These are phyloP conservation scores for Euphydryas editha DNA, from an alignment of 2,888 invertebrate genomes.

Conservation along the genomic window DNA sequence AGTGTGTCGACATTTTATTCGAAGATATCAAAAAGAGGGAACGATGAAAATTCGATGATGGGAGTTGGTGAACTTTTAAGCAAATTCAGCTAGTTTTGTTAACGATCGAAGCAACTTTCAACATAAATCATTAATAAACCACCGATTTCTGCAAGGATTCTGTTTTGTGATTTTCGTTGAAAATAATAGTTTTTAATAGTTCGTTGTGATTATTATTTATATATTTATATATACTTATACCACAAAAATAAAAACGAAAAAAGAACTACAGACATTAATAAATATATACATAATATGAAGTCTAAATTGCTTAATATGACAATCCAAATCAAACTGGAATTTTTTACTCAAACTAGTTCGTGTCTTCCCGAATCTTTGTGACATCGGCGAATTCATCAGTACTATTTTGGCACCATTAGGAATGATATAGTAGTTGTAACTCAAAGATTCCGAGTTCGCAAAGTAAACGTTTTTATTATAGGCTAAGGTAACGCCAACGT, in stretches of 20 bases:
- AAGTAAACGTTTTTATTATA: too few species aligned
- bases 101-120: constrained; percentile 32
- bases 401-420: too few species aligned
- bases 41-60: constrained; percentile 35
- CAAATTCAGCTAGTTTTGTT: constrained; percentile 38
- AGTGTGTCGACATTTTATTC: constrained; percentile 32
- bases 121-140: constrained; percentile 32
- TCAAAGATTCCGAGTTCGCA: too few species aligned
- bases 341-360: too few species aligned
- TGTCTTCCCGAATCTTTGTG: too few species aligned
- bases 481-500: too few species aligned
- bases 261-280: neutral
- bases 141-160: constrained; percentile 10
- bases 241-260: neutral
- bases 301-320: too few species aligned
- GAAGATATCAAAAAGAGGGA: constrained; percentile 34
- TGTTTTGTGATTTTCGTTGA: constrained; percentile 13
- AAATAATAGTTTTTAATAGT: neutral
- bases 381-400: too few species aligned
- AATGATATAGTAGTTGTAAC: too few species aligned
- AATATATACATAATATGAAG: too few species aligned
- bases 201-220: neutral
- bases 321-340: too few species aligned
- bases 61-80: constrained; percentile 30
- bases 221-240: neutral